These are phyloP conservation scores for Pampusana beccarii DNA, from an alignment of 2,113 vertebrate genomes.

Conservation along the genomic window DNA sequence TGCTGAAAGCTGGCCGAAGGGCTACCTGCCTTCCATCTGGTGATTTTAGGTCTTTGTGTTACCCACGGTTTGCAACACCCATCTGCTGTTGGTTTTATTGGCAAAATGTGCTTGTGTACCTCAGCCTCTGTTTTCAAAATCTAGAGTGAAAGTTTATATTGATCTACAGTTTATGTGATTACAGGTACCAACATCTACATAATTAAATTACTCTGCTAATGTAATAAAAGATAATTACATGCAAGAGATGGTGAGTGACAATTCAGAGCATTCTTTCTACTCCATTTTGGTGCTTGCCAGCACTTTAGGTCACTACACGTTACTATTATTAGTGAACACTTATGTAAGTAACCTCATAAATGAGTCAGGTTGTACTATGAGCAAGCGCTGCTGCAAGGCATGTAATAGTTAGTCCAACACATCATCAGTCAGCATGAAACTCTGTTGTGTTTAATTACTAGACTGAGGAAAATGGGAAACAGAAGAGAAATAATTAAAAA, in stretches of 20 bases:
- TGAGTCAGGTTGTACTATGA: not conserved
- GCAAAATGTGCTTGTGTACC: not conserved
- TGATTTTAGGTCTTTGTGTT: not conserved
- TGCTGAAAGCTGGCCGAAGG: not conserved
- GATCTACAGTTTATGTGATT: not conserved
- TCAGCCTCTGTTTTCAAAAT: not conserved
- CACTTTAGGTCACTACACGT: not conserved
- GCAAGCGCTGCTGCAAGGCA: not conserved
- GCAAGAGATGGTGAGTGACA: not conserved
- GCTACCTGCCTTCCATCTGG: not conserved
- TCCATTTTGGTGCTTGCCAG: not conserved
- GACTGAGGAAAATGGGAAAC: not conserved
- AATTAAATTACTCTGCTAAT: not conserved
- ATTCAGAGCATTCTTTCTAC: not conserved
- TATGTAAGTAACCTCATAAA: not conserved
- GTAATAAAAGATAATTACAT: not conserved
- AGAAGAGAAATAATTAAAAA: not conserved
- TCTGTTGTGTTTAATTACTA: not conserved
- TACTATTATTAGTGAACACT: not conserved
- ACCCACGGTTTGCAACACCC: fast-evolving
- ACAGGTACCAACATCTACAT: not conserved
- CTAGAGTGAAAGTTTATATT: not conserved
- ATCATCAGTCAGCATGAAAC: not conserved
- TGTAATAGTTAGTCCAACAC: not conserved
- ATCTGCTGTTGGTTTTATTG: not conserved